phyloP scores from a whole-genome alignment of 64 coral and sea anemone species.

The Actinia equina region DNA sequence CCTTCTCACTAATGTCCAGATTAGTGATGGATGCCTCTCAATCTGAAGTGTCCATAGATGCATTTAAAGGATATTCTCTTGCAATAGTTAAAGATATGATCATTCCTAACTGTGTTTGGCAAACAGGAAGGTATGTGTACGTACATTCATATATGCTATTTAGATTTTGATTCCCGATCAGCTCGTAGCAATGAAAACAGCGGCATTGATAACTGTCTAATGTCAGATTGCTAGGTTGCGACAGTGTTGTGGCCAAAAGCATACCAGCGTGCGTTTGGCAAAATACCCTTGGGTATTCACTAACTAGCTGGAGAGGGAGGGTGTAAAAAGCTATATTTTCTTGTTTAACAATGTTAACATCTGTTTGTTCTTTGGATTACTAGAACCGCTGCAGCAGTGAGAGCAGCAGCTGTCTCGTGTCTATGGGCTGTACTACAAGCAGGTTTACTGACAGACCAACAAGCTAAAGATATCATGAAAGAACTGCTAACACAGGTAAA shows the following conservation, averaged over 20 bases:
- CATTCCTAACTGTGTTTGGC: constrained; percentile 97
- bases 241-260: too few species aligned
- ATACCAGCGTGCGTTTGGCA: too few species aligned
- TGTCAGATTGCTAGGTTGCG: too few species aligned
- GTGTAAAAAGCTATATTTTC: not conserved
- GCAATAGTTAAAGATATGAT: constrained; percentile 75
- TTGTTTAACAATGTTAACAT: too few species aligned
- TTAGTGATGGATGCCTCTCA: constrained; percentile 66
- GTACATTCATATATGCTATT: not conserved
- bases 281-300: too few species aligned
- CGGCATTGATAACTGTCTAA: too few species aligned
- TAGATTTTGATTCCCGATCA: too few species aligned
- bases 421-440: constrained; percentile 86
- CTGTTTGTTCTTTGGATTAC: not conserved
- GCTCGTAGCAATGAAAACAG: too few species aligned
- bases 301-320: not conserved
- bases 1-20: constrained; percentile 78
- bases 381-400: constrained; percentile 83
- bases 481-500: constrained; percentile 96
- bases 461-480: constrained; percentile 67
- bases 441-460: constrained; percentile 54
- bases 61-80: constrained; percentile 58
- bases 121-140: constrained; percentile 74
- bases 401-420: constrained; percentile 85
- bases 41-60: not conserved